Base-by-base conservation (phyloP, 2,797 vertebrate genomes). In the Melanotaenia boesemani region DNA sequence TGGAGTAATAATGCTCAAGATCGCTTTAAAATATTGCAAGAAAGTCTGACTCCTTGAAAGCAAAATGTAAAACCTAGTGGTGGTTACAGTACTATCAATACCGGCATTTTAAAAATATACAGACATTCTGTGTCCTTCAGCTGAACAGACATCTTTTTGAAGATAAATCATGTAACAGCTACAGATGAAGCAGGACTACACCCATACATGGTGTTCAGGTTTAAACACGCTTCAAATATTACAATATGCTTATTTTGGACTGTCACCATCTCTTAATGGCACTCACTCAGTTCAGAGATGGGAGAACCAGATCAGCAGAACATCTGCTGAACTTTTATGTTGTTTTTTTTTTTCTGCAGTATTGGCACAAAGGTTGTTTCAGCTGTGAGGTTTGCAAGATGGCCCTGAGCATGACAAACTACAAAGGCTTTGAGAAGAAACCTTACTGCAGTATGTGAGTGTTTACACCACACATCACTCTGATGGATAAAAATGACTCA, bases 331-430 rank as follows among this genome's bases (percentile, higher is more conserved):
- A 26, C 13, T 6, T 46, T 44, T 0, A 20, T 18, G 55, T 1
- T 9, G 22, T 32, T 26, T 4, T 15, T 50, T 50, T 4, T 39
- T 24, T 65, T 24, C n/a, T 54, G 26, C 1, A 94, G 98, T 97
- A 94, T 84, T 99, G 98, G 98, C 98, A 99, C 88, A 99, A 98
- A 91, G 95, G 97, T 64, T 99, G 98, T 76, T 99, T 99, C 95
- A 97, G 97, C 92, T 99, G 98, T 37, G 98, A 99, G 90, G 96
- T 95, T 32, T 99, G 98, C 95, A 98, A 98, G 94, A 98, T 99
- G 98, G 97, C 98, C 39, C 93, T 99, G 68, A 99, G 98, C 92
- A 99, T 99, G 98, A 98, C 96, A 63, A 99, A 97, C 95, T 99
- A 99, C 95, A 99, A 98, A 94, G 98, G 98, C 89, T 99, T 99